Base-by-base conservation (phyloP, 2,113 vertebrate species). In the Strix aluco region DNA sequence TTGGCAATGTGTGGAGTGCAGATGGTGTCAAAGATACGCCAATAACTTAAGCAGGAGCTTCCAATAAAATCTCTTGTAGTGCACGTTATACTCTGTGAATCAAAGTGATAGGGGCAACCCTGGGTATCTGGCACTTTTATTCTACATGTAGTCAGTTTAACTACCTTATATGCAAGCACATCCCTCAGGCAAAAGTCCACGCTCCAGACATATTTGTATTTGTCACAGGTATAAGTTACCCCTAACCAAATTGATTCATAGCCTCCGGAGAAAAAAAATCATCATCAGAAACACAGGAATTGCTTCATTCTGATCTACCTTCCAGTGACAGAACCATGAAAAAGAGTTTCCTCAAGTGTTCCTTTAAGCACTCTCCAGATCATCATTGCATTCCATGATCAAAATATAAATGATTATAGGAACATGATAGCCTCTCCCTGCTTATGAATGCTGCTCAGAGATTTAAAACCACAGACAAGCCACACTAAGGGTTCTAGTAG, bases 1-100 rank as follows among this genome's bases (percentile, higher is more conserved):
- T 83, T 93, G 90, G 81, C 92, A 94, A 83, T 16, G 47, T 12
- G 29, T 59, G 63, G 92, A 83, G 82, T 78, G 75, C 90, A 96
- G 93, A 94, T 92, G 78, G 81, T 80, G 72, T 51, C 88, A 94
- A 70, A 90, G 88, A 93, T 36, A 58, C 7, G 55, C 82, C 95
- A 94, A 34, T 92, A 96, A 86, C 38, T 90, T 83, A 58, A 93
- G 75, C 79, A 81, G 58, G 23, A 92, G 63, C n/a, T 74, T 86
- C 59, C 92, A 90, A 40, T 86, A 88, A 93, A 86, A 80, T 27
- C 85, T 66, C 85, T 65, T 54, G n/a, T 36, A 59, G 55, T 40
- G 46, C 57, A 30, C 40, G 9, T 49, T 62, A 11, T 13, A 80
- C 8, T 67, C 42, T 6, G 55, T 58, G 93, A 93, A 86, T 81